A percentile compares a stretch with the other conserved stretches of the same genome.
These are phyloP conservation scores for Mesocricetus auratus DNA, from an alignment of 2,113 vertebrate species.

Conservation along the genomic window DNA sequence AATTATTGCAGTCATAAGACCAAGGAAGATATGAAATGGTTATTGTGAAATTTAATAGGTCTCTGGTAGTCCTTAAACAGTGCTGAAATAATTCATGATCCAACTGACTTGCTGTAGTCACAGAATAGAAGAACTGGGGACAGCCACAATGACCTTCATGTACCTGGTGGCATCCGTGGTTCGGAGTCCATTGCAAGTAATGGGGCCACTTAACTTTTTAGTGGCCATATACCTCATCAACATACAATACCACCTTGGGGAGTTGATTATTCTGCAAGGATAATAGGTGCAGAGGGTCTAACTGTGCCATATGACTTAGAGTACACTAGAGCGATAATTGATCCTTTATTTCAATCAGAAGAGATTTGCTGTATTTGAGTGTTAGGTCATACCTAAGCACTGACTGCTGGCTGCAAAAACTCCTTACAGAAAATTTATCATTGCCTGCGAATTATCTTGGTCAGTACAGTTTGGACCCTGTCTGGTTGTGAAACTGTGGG, in stretches of 20 bases:
- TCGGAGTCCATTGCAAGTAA: not conserved
- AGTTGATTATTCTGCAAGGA: conserved; percentile 15
- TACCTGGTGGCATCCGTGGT: not conserved
- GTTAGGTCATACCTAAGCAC: not conserved
- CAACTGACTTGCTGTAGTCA: not conserved
- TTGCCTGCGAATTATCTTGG: not conserved
- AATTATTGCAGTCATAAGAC: conserved; percentile 24
- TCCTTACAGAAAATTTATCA: not conserved
- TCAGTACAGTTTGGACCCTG: not conserved
- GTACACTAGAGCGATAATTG: not conserved
- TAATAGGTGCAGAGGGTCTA: not conserved
- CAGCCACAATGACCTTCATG: not conserved
- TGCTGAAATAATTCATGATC: not conserved
- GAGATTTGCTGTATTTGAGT: not conserved
- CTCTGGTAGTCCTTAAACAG: not conserved
- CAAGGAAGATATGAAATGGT: conserved; percentile 9
- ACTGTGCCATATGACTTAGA: not conserved
- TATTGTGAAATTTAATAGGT: conserved; percentile 1
- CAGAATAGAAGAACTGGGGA: not conserved
- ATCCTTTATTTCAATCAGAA: not conserved
- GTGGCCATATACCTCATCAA: not conserved
- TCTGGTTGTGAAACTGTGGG: not conserved
- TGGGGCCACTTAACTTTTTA: not conserved
- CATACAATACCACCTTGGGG: not conserved
- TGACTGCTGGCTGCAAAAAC: not conserved